phyloP scores from a whole-genome alignment of 2,113 vertebrate genomes.

The Cephalophus harveyi region DNA sequence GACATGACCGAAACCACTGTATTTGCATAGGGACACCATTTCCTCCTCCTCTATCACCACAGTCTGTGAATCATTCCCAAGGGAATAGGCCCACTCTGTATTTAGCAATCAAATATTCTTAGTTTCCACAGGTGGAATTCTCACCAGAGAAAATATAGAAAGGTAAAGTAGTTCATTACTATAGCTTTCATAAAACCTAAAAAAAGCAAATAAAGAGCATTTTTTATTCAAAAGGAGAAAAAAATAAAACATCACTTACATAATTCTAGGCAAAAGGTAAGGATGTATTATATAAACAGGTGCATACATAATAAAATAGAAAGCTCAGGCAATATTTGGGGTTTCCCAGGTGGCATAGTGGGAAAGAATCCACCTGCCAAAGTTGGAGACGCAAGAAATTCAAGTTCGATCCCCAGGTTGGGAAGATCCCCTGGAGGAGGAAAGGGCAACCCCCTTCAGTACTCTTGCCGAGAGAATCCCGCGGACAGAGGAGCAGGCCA shows the following conservation, averaged over 20 bases:
- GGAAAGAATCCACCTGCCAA: not conserved
- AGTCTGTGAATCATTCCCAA: conserved; percentile 3
- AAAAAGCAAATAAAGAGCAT: not conserved
- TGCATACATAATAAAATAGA: not conserved
- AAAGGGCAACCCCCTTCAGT: not conserved
- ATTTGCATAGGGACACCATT: not conserved
- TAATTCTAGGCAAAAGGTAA: not conserved
- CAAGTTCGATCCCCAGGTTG: accelerated
- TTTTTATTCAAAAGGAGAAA: not conserved
- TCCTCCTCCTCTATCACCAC: not conserved
- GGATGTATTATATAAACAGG: not conserved
- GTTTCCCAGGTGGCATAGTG: not conserved
- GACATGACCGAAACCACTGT: not conserved
- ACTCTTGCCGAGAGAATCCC: not conserved
- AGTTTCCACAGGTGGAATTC: not conserved
- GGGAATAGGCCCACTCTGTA: not conserved
- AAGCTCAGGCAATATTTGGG: not conserved
- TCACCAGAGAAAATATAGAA: not conserved
- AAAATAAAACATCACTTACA: not conserved
- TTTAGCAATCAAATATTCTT: not conserved
- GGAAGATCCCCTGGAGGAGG: not conserved
- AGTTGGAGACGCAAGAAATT: not conserved
- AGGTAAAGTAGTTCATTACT: not conserved
- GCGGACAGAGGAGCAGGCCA: not conserved
- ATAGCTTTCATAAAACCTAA: not conserved